These are phyloP conservation scores for Saccopteryx bilineata DNA, from an alignment of 2,113 vertebrate species.

Conservation along the genomic window DNA sequence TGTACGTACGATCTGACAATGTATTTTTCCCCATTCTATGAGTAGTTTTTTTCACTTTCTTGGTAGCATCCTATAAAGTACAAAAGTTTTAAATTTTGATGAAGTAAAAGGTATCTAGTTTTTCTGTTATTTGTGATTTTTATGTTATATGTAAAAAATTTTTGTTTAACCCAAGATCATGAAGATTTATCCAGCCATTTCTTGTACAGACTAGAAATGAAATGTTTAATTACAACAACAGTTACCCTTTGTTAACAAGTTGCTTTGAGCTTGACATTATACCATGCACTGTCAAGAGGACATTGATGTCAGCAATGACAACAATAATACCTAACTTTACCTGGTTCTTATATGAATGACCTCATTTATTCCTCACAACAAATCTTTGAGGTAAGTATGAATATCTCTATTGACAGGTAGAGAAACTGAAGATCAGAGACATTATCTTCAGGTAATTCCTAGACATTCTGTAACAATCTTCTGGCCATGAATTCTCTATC, in stretches of 20 bases:
- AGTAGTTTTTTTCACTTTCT: not conserved
- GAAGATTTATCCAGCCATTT: not conserved
- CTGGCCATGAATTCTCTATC: not conserved
- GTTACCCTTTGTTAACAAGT: not conserved
- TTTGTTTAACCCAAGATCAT: not conserved
- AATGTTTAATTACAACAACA: constrained; percentile 28
- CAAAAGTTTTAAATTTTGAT: constrained; percentile 34
- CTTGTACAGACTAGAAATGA: not conserved
- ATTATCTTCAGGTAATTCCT: not conserved
- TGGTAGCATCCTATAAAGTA: constrained; percentile 11
- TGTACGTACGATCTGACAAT: constrained; percentile 2
- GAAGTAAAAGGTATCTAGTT: not conserved
- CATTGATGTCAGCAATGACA: not conserved
- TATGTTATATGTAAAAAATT: not conserved
- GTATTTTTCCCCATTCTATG: not conserved
- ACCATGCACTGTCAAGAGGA: not conserved
- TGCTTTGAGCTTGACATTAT: constrained; percentile 4
- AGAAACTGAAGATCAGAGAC: not conserved
- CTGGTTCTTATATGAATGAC: not conserved
- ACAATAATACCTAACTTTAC: not conserved
- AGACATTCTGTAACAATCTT: constrained; percentile 21
- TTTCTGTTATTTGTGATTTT: constrained; percentile 12
- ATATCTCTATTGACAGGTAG: not conserved
- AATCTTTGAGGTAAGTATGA: constrained; percentile 33
- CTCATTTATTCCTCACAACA: not conserved